Conservation (phyloP, 2,797 vertebrate genomes). For the Cossypha polioptera region DNA sequence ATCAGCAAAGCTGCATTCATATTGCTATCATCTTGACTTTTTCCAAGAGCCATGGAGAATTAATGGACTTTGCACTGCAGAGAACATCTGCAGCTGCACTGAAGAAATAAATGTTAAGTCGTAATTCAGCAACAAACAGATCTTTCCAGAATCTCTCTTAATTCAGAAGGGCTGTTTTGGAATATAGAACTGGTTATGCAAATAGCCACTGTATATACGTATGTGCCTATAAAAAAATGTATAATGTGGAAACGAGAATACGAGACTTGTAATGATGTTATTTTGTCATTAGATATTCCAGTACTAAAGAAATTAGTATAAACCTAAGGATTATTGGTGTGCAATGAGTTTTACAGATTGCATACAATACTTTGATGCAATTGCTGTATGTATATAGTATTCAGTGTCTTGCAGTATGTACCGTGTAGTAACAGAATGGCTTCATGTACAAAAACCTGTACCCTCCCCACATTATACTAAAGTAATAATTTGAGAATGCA, state of each 20-base stretch:
- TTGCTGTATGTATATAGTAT: neutral
- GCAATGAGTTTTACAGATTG: neutral
- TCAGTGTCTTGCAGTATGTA: neutral
- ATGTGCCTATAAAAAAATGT: conserved; percentile 57
- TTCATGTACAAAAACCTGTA: neutral
- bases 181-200: neutral
- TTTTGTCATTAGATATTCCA: neutral
- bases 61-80: conserved; percentile 9
- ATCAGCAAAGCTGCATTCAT: conserved; percentile 40
- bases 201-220: conserved; percentile 35
- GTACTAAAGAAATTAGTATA: neutral
- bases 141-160: conserved; percentile 1
- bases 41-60: neutral
- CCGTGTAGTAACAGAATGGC: neutral
- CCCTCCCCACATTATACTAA: neutral
- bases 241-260: conserved; percentile 5
- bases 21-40: neutral
- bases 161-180: conserved; percentile 51
- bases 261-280: neutral
- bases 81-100: neutral
- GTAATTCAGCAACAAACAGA: neutral
- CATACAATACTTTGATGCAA: neutral
- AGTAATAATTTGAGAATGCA: neutral
- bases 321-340: neutral
- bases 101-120: neutral